Evolutionary conservation across 23 tunicate species (phyloP), one percentile per base, ranked within the genome.

Genomic region (Clavelina lepadiformis): DNA sequence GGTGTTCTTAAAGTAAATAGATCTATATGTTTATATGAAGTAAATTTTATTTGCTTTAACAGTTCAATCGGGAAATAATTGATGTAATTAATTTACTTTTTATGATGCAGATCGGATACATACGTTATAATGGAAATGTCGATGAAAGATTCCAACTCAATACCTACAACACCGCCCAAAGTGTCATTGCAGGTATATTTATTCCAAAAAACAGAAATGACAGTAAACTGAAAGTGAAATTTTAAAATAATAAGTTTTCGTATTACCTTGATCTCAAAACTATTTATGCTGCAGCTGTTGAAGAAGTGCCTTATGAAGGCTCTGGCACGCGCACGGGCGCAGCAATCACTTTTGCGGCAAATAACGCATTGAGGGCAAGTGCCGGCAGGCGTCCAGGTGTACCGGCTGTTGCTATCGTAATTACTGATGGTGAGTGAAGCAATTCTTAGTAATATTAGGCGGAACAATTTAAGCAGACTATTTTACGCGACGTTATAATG

Each of bases 301-400:
- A 35, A 6, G 68, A 31, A 6, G 65, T 91, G 3, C 61, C 38
- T 11, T 91, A 91, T 68, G 19, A 27, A 8, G 98, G 89, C 15
- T 35, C 63, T 15, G 98, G 98, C 13, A 81, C 98, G 19, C 28
- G 26, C 6, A 91, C 98, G 27, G 98, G 98, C 30, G 51, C 61
- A 35, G 98, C 98, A 3, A 23, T 91, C 21, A 28, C 26, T 5
- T 81, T 19, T 35, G 80, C 98, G 6, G 65, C 74, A 3, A 33
- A 38, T 28, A 66, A 62, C 38, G 33, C 82, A 0, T 54, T 91
- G 24, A 35, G 73, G 19, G 63, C 74, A 38, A 19, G 36, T 19
- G 66, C 71, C 24, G 98, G 98, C 8, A 51, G 89, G 31, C 51
- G 98, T 64, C 77, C 71, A 1, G 89, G 75, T 20, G 81, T 91